Conservation (phyloP, 2,888 invertebrate genomes). For the Schizaphis graminum region DNA sequence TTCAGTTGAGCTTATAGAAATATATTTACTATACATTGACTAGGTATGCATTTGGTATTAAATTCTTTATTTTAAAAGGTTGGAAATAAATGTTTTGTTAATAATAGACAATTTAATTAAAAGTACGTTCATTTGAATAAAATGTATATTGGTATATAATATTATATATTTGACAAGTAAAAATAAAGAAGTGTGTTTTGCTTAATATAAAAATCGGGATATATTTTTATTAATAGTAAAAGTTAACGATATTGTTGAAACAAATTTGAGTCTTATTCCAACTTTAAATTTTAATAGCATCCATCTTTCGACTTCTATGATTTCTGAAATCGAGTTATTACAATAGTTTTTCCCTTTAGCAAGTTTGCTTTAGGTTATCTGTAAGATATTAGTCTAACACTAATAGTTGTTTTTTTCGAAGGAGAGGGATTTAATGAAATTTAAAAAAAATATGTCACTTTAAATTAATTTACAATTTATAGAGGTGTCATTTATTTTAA, state of each 20-base stretch:
- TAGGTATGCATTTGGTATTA: neutral
- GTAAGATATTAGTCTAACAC: neutral
- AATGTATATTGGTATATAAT: neutral
- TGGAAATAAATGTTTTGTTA: neutral
- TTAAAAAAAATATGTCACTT: neutral
- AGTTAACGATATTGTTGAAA: neutral
- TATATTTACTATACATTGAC: neutral
- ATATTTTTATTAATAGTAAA: too few relatives aligned
- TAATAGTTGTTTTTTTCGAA: neutral
- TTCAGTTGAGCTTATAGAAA: neutral
- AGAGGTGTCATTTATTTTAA: neutral
- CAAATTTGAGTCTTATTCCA: neutral
- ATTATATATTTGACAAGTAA: neutral
- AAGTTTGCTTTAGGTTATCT: neutral
- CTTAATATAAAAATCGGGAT: too few relatives aligned
- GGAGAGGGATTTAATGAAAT: neutral
- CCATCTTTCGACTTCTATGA: neutral
- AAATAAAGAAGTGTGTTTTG: neutral
- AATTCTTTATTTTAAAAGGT: neutral
- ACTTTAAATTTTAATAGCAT: neutral
- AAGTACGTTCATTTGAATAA: neutral
- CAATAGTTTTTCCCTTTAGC: neutral
- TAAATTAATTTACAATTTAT: neutral
- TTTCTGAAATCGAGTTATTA: neutral
- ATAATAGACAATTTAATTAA: neutral